Evolutionary conservation across 2,797 vertebrate species (phyloP).

Genomic region (Leucoraja ocellata): DNA sequence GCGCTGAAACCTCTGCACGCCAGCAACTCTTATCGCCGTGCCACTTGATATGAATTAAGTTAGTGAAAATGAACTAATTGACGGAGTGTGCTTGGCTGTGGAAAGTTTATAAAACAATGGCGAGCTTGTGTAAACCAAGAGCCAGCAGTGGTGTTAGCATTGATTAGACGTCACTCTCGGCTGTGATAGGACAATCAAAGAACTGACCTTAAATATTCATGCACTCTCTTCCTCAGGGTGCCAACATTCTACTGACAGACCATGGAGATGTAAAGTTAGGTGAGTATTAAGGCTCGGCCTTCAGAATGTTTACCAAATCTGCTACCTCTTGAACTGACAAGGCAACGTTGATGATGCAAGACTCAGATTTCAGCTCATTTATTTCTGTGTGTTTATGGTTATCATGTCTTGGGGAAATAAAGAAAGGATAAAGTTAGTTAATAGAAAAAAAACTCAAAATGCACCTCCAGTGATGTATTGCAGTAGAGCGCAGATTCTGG

Average conservation of each 20-base stretch:
- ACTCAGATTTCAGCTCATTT: neutral
- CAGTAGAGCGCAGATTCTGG: neutral
- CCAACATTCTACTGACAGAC: conserved; percentile 91
- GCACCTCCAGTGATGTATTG: too few species aligned
- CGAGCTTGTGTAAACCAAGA: neutral
- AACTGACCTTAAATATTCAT: neutral
- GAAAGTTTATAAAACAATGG: neutral
- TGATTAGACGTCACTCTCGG: neutral
- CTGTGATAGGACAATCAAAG: neutral
- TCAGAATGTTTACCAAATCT: neutral
- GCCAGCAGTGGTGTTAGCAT: neutral
- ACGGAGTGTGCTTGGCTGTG: neutral
- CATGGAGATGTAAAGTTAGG: conserved; percentile 94
- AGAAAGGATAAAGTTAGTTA: neutral
- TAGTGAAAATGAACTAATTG: neutral
- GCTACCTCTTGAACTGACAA: neutral
- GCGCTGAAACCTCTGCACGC: too few species aligned
- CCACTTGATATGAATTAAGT: too few species aligned
- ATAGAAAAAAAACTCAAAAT: neutral
- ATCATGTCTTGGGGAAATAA: neutral
- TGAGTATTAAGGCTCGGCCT: conserved; percentile 53
- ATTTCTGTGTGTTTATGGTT: neutral
- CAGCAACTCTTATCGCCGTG: too few species aligned
- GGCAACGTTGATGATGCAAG: neutral
- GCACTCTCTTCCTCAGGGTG: conserved; percentile 65